phyloP scores from a whole-genome alignment of 2,113 vertebrate genomes.

The Tichodroma muraria region DNA sequence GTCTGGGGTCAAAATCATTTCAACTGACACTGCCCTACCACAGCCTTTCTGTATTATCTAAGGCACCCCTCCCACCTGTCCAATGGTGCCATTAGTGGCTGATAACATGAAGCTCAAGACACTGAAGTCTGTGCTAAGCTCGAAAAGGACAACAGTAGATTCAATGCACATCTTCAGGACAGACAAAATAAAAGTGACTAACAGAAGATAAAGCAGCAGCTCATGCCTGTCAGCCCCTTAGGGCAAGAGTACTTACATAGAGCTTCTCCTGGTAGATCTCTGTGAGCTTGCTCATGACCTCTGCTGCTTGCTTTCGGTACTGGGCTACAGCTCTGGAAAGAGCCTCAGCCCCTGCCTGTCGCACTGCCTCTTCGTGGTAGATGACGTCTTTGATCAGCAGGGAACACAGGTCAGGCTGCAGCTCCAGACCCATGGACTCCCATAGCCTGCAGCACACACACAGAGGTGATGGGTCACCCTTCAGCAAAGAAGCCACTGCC shows the following conservation, averaged over 20 bases:
- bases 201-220: background rate
- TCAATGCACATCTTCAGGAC: background rate
- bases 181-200: background rate
- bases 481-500: background rate
- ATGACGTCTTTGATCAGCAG: slow-evolving; percentile 92
- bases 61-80: background rate
- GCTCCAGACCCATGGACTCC: slow-evolving; percentile 83
- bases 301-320: slow-evolving; percentile 81
- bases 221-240: background rate
- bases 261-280: slow-evolving; percentile 96
- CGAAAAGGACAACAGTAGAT: background rate
- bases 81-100: background rate
- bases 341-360: slow-evolving; percentile 87
- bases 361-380: slow-evolving; percentile 87
- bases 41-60: background rate
- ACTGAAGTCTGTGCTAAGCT: background rate
- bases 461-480: background rate
- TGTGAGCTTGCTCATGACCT: slow-evolving; percentile 84
- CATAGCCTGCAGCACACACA: slow-evolving; percentile 76
- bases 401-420: slow-evolving; percentile 88
- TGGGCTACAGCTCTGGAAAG: slow-evolving; percentile 85
- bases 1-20: background rate
- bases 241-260: slow-evolving; percentile 77
- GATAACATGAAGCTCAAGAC: background rate
- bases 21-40: background rate